A percentile compares a stretch with the other conserved stretches of the same genome.
phyloP scores from a whole-genome alignment of 2,113 vertebrate genomes.

The Pseudonaja textilis region DNA sequence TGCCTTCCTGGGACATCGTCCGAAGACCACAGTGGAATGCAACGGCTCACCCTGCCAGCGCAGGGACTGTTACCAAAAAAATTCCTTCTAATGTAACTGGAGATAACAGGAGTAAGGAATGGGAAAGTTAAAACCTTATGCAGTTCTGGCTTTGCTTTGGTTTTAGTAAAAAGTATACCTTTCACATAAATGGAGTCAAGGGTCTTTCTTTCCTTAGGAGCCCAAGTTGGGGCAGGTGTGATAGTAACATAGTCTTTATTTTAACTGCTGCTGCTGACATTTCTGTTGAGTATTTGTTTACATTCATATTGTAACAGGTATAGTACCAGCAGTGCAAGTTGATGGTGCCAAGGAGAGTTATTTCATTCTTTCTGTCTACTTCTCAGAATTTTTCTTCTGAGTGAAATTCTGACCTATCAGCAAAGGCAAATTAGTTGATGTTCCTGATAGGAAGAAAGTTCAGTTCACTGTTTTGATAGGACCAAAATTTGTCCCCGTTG shows the following conservation, averaged over 20 bases:
- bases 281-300: not conserved
- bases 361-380: not conserved
- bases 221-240: not conserved
- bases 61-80: not conserved
- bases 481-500: slow-evolving; percentile 23
- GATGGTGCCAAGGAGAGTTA: not conserved
- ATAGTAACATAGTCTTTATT: not conserved
- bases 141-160: not conserved
- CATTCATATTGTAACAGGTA: not conserved
- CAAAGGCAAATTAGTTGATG: not conserved
- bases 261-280: not conserved
- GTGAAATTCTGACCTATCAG: not conserved
- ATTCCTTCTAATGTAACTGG: not conserved
- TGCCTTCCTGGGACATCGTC: not conserved
- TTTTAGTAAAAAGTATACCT: not conserved
- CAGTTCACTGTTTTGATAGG: not conserved
- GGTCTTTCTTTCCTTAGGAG: not conserved
- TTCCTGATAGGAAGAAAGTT: accelerated
- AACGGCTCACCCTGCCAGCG: not conserved
- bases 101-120: not conserved
- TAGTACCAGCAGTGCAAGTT: not conserved
- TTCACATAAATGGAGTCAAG: not conserved
- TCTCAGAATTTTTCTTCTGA: not conserved
- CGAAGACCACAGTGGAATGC: not conserved
- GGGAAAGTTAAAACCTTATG: not conserved